Evolutionary conservation across 1,140 invertebrate species (phyloP), one percentile per base, ranked within the genome.

Genomic region (Lepeophtheirus salmonis): DNA sequence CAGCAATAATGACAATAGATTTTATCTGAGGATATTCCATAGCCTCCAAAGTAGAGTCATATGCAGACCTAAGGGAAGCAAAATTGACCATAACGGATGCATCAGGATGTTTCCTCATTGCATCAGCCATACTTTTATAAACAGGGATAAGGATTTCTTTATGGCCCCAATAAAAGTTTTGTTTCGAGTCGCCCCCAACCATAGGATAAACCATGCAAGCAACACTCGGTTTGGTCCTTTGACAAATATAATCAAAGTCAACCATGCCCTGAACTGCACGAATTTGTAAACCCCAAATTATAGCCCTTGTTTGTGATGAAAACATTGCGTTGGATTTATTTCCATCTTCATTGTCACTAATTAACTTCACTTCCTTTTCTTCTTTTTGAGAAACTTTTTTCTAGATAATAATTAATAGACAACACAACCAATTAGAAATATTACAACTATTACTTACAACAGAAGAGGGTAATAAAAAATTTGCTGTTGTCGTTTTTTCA

Each of bases 101-200:
- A 63, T 95, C 88, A 68, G 84, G 77, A 70, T 99, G 94, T 67
- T 92, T 94, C 13, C 78, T 80, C 81, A 98, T 95, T 2, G 91
- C 90, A 68, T 96, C 90, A 64, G 80, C 83, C 89, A 98, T 95
- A 69, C 88, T 89, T 67, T 95, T 96, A 73, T 97, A 99, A 1
- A 97, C 91, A 63, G 84, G 84, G 69, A 96, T 83, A 4, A 96
- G 79, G 50, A 96, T 83, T 72, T 99, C 95, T 69, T 97, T 97
- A 72, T 98, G 94, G 0, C 95, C 96, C 86, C 94, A 99, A 69
- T 98, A 99, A 74, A 92, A 99, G 73, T 98, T 98, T 71, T 96
- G 91, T 68, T 96, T 96, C 70, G 98, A 94, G 74, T 98, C 92
- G 10, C 50, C 59, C 0, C 92, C 95, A 2, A 91, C 96, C 70